Evolutionary conservation across 2,113 vertebrate genomes (phyloP).

Genomic region (Coregonus clupeaformis): DNA sequence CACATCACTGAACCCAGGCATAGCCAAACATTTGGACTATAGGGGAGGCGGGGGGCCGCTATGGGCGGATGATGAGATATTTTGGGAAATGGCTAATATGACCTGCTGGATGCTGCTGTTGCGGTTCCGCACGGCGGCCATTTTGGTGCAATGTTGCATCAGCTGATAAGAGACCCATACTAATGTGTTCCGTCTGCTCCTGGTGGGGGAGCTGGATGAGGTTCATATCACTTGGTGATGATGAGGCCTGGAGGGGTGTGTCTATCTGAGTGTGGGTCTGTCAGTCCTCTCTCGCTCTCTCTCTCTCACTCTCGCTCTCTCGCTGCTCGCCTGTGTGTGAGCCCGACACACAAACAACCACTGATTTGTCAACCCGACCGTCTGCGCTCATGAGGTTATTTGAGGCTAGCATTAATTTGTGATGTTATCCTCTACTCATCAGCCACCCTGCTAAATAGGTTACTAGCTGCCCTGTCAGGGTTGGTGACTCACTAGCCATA

Average conservation of each 20-base stretch:
- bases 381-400: no score
- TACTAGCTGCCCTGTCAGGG: neutral
- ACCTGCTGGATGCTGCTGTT: neutral
- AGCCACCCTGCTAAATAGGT: neutral
- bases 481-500: neutral
- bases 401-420: no score
- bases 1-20: neutral
- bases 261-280: neutral
- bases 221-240: neutral
- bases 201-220: neutral
- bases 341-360: neutral
- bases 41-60: neutral
- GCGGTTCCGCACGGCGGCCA: neutral
- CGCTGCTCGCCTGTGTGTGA: neutral
- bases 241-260: neutral
- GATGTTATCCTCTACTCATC: neutral
- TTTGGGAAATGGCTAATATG: neutral
- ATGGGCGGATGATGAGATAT: neutral
- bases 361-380: neutral
- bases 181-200: neutral
- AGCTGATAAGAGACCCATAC: slow-evolving; percentile 3
- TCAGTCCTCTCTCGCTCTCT: no score
- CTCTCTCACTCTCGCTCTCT: no score
- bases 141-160: slow-evolving; percentile 4
- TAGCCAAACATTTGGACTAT: neutral